Evolutionary conservation across 2,113 vertebrate species (phyloP).

Genomic region (Agelaius tricolor): DNA sequence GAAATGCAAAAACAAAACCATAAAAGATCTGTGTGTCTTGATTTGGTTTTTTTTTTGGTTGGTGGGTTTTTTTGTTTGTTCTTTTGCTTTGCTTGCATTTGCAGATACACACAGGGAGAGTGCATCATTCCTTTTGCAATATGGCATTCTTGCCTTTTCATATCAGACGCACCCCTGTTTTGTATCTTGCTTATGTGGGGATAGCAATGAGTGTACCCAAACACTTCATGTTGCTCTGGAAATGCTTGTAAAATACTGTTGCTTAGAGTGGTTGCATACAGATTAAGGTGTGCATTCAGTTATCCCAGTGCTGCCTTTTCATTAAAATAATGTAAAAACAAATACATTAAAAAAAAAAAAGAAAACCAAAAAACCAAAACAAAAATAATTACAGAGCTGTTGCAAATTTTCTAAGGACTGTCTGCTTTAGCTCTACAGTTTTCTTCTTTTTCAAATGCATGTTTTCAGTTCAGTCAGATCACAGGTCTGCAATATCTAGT

Average conservation of each 20-base stretch:
- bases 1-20: constrained; percentile 69
- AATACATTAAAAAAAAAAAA: background rate
- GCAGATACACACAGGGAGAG: constrained; percentile 49
- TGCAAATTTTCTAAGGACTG: constrained; percentile 36
- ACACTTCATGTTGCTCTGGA: constrained; percentile 48
- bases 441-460: constrained; percentile 43
- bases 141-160: background rate
- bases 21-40: constrained; percentile 34
- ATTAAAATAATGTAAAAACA: constrained; percentile 26
- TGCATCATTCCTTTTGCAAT: background rate
- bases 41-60: background rate
- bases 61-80: background rate
- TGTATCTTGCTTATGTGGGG: constrained; percentile 49
- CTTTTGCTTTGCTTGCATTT: constrained; percentile 57
- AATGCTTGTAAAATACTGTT: constrained; percentile 70
- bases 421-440: constrained; percentile 46
- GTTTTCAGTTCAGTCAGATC: constrained; percentile 55
- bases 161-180: background rate
- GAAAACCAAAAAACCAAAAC: background rate
- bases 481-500: constrained; percentile 37
- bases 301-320: constrained; percentile 54
- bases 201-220: constrained; percentile 51
- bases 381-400: constrained; percentile 43
- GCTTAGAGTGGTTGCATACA: constrained; percentile 61
- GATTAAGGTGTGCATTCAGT: constrained; percentile 37